phyloP scores from a whole-genome alignment of 2,113 vertebrate genomes.

The Circaetus cinerascens region DNA sequence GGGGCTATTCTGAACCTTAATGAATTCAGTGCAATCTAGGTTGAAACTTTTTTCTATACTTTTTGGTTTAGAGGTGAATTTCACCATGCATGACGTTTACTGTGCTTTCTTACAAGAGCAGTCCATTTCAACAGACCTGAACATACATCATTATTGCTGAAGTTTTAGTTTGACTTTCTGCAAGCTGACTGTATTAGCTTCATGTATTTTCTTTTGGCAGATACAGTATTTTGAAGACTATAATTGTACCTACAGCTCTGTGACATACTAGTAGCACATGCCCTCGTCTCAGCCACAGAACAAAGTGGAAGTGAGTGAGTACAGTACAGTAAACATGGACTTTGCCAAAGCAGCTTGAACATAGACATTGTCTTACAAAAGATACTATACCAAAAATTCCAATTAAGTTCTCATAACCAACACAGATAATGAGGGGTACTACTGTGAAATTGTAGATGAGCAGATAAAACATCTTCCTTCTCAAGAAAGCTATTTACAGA shows the following conservation, averaged over 20 bases:
- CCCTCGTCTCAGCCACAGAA: not conserved
- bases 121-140: not conserved
- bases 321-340: not conserved
- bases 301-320: not conserved
- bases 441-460: not conserved
- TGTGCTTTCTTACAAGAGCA: not conserved
- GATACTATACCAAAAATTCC: not conserved
- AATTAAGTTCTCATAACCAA: constrained; percentile 11
- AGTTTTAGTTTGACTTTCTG: not conserved
- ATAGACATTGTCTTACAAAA: not conserved
- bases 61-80: not conserved
- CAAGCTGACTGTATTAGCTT: not conserved
- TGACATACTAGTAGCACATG: not conserved
- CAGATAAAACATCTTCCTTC: not conserved
- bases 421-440: not conserved
- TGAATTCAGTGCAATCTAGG: not conserved
- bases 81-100: not conserved
- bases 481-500: not conserved
- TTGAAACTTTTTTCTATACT: not conserved
- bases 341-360: not conserved
- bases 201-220: not conserved
- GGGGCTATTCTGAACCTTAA: not conserved
- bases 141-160: not conserved
- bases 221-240: not conserved
- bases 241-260: not conserved